phyloP scores from a whole-genome alignment of 1,140 invertebrate genomes.

The Sitobion miscanthi region DNA sequence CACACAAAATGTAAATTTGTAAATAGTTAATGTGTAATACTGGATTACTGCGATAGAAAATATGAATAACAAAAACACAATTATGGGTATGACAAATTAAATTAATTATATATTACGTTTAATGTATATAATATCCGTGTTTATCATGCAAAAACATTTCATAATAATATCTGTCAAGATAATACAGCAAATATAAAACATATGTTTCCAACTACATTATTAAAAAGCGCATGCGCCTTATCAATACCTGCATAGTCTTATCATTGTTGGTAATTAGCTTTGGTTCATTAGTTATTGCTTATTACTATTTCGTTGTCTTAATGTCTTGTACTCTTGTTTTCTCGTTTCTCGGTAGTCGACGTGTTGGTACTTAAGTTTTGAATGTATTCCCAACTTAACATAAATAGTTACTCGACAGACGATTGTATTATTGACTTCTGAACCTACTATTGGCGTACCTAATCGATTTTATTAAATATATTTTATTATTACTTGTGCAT shows the following conservation, averaged over 20 bases:
- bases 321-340: neutral
- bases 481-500: neutral
- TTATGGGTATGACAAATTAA: too few relatives aligned
- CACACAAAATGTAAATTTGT: too few relatives aligned
- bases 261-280: neutral
- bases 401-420: neutral
- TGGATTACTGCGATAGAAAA: too few relatives aligned
- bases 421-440: constrained; percentile 5
- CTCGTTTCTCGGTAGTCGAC: too few relatives aligned
- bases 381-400: neutral
- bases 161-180: neutral
- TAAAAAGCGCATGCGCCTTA: constrained; percentile 50
- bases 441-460: neutral
- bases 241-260: neutral
- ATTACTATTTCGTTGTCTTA: neutral
- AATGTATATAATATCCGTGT: too few relatives aligned
- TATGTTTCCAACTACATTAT: neutral
- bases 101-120: too few relatives aligned
- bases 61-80: too few relatives aligned
- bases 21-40: too few relatives aligned
- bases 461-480: neutral
- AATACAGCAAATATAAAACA: neutral
- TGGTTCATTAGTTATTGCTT: neutral
- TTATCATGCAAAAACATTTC: too few relatives aligned
- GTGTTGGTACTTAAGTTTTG: neutral